These are phyloP conservation scores for Oedothorax gibbosus DNA, from an alignment of 1,140 invertebrate species.

Conservation along the genomic window DNA sequence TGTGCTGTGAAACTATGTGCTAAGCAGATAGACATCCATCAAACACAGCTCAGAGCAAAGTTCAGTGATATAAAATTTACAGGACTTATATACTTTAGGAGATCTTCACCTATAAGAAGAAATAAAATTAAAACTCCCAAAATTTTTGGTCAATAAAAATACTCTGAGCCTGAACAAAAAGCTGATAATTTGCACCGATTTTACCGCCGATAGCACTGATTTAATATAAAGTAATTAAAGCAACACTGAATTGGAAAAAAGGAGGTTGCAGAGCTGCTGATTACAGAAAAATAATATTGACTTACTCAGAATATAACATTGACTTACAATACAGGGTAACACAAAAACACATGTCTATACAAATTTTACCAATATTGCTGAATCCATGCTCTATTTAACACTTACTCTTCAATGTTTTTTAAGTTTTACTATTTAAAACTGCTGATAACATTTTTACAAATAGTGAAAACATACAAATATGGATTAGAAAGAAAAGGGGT, in stretches of 20 bases:
- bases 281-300: constrained; percentile 7
- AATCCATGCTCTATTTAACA: no score
- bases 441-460: no score
- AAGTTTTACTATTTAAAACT: no score
- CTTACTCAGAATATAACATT: not conserved
- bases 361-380: no score
- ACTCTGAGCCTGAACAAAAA: constrained; percentile 49
- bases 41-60: constrained; percentile 55
- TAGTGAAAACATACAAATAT: no score
- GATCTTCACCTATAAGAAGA: constrained; percentile 54
- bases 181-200: constrained; percentile 35
- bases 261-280: constrained; percentile 3
- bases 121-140: constrained; percentile 38
- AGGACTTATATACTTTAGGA: constrained; percentile 23
- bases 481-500: no score
- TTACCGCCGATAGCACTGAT: no score
- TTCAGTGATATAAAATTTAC: constrained; percentile 52
- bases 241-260: no score
- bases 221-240: no score
- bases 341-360: no score
- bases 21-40: constrained; percentile 45
- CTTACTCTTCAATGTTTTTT: no score
- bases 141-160: constrained; percentile 39
- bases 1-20: not conserved
- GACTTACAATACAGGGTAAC: no score